Percentiles rank a stretch among this genome's conserved stretches.
Conservation (phyloP, 2,888 invertebrate genomes). For the Xylota sylvarum region DNA sequence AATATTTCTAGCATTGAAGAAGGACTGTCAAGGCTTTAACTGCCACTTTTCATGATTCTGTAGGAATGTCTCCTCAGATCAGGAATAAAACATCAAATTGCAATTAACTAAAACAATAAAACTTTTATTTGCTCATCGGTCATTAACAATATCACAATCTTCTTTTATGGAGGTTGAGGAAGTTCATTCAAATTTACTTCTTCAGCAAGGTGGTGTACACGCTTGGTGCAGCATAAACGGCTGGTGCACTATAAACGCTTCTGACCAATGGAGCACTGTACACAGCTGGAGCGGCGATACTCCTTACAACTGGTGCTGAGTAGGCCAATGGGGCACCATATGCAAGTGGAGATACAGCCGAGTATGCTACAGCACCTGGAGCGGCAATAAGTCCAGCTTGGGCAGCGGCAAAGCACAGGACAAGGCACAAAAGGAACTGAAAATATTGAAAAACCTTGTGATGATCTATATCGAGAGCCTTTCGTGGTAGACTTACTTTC, state of each 20-base stretch:
- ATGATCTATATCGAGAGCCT: background rate
- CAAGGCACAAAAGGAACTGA: slow-evolving; percentile 65
- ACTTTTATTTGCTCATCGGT: background rate
- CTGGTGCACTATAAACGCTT: slow-evolving; percentile 43
- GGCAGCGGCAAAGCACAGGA: slow-evolving; percentile 64
- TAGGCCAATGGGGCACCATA: slow-evolving; percentile 35
- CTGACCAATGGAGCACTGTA: slow-evolving; percentile 13
- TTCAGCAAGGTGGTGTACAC: slow-evolving; percentile 49
- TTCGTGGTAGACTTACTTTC: slow-evolving; percentile 39
- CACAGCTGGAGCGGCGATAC: slow-evolving; percentile 34
- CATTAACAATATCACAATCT: slow-evolving; percentile 7
- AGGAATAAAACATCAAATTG: background rate
- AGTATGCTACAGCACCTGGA: slow-evolving; percentile 46
- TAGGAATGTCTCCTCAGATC: too few species aligned
- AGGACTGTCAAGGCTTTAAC: too few species aligned
- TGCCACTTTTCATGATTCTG: background rate
- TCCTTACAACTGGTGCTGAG: slow-evolving; percentile 26
- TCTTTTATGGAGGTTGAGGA: background rate
- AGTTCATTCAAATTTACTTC: too few species aligned
- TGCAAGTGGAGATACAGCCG: slow-evolving; percentile 28
- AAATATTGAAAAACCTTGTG: slow-evolving; percentile 8
- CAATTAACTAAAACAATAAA: background rate
- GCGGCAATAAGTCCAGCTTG: slow-evolving; percentile 67
- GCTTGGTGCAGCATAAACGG: slow-evolving; percentile 46
- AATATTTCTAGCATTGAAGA: too few species aligned